Evolutionary conservation across 2,113 vertebrate species (phyloP), one percentile per base, ranked within the genome.

Genomic region (Brachypodius melanocephalos): DNA sequence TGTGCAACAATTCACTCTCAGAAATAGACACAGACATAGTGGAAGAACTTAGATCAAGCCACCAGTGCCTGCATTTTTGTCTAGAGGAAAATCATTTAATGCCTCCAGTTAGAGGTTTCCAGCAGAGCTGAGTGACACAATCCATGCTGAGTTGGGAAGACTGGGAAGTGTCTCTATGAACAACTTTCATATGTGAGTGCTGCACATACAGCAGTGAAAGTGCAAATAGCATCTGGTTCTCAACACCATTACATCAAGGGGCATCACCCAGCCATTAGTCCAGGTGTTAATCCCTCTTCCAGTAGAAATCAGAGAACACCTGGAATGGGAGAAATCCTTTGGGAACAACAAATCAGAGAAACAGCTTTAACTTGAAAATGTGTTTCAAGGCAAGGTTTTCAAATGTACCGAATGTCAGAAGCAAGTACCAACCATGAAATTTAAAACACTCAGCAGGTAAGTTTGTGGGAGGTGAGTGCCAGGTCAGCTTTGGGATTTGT

Each of bases 261-360:
- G 82, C 74, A 91, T 66, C 36, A 82, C 73, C 28, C 57, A 78
- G 32, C 4, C 32, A 67, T 71, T 75, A 87, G 74, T 52, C 52
- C 76, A 91, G 73, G 69, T 3, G 4, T 78, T 89, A 94, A 96
- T 84, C 57, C 34, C 19, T 52, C 66, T 85, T 85, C 80, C 80
- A 85, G 68, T 29, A 87, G 80, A 94, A 93, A 89, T 87, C 73
- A 68, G 71, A 87, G 49, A 84, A 75, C 76, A 94, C 73, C 80
- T 75, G 46, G 69, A 65, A 68, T 49, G 32, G 29, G 16, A 82
- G 32, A 81, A 92, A 65, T 75, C 58, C 63, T 65, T 32, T 68
- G 57, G 89, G 73, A 90, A 34, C 45, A 57, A 59, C 16, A 91
- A 82, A 85, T 15, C 0, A 2, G n/a, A 31, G 62, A 82, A 88